Evolutionary conservation across 1,140 invertebrate species (phyloP), one percentile per base, ranked within the genome.

Genomic region (Lordiphosa mommai): DNA sequence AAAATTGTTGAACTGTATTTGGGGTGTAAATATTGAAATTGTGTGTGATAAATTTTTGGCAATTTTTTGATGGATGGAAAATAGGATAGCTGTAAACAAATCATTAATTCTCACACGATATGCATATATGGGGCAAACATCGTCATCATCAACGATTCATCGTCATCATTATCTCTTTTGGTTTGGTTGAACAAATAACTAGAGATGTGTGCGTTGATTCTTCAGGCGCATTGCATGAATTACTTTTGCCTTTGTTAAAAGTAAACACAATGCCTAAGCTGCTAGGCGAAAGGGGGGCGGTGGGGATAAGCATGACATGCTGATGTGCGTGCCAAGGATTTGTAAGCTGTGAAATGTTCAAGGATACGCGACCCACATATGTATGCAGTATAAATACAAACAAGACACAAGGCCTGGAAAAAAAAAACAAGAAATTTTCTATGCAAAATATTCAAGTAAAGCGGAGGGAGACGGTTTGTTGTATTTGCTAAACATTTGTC

Each of bases 401-500:
- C 38, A 76, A 50, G 57, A 69, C 38, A 69, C 44, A 58, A 66
- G 61, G 63, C 63, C 61, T 50, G 66, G 61, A 27, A 17, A 48
- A 14, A n/a, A 20, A 16, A 51, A 27, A 40, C 6, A 13, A 14
- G 36, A 14, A 44, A 23, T 13, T 10, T 30, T 44, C 38, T 48
- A 57, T 66, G 63, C 52, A 16, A 66, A 67, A 66, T 66, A 66
- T 66, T 66, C 52, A 66, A 66, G 57, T 46, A 52, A 23, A 49
- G 7, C 4, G 37, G 10, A 41, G 34, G 20, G 8, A 23, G 37
- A 23, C 29, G 13, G 56, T 47, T 44, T 55, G 16, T 20, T 34
- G 29, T 61, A 70, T 70, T 70, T 82, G 70, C 76, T 70, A 70
- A 82, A 61, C 74, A 82, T 82, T 74, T 82, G 70, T 79, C 76